These are phyloP conservation scores for Neodontobutis hainanensis DNA, from an alignment of 2,113 vertebrate genomes.

Conservation along the genomic window DNA sequence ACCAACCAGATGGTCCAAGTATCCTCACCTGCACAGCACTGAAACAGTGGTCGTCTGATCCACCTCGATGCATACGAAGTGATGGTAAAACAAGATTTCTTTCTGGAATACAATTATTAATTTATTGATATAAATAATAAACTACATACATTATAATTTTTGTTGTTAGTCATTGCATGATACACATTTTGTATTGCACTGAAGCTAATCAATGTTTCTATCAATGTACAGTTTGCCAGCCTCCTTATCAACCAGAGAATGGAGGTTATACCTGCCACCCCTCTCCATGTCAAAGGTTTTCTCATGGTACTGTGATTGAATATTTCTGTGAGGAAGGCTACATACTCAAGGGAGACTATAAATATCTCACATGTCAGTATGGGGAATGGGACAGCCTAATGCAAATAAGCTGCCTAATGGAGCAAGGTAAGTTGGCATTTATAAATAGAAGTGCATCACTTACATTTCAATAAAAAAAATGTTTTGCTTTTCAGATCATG, in stretches of 20 bases:
- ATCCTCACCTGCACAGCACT: slow-evolving; percentile 64
- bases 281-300: slow-evolving; percentile 86
- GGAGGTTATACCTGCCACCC: slow-evolving; percentile 95
- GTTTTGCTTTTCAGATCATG: slow-evolving; percentile 78
- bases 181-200: background rate
- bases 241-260: slow-evolving; percentile 91
- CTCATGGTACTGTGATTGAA: slow-evolving; percentile 91
- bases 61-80: slow-evolving; percentile 74
- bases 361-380: slow-evolving; percentile 94
- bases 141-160: too few relatives aligned
- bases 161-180: too few relatives aligned
- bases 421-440: slow-evolving; percentile 74
- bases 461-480: background rate
- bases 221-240: slow-evolving; percentile 83
- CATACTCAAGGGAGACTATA: slow-evolving; percentile 94
- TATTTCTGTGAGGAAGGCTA: slow-evolving; percentile 95
- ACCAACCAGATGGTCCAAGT: slow-evolving; percentile 69
- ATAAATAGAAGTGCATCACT: background rate
- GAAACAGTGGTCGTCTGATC: slow-evolving; percentile 74
- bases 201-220: background rate
- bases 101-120: too few relatives aligned
- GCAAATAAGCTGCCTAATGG: slow-evolving; percentile 92
- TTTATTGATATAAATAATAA: too few relatives aligned
- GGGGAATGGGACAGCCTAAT: slow-evolving; percentile 93
- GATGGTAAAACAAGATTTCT: slow-evolving; percentile 65